phyloP scores from a whole-genome alignment of 2,113 vertebrate species.

The Peromyscus leucopus region DNA sequence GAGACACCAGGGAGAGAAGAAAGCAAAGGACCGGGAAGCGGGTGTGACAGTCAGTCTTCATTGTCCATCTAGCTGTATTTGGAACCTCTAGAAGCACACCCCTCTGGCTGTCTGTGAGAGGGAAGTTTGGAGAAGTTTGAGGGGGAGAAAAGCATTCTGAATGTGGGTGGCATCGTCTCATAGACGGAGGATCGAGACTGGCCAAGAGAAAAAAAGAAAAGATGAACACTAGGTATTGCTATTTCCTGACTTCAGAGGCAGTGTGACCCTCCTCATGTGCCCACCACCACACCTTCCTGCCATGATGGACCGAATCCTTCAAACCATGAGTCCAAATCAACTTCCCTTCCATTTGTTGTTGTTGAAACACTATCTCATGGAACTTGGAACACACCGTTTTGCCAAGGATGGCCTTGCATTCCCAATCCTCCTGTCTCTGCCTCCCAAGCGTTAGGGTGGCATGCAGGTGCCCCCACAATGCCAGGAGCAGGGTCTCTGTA shows the following conservation, averaged over 20 bases:
- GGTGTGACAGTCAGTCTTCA: background rate
- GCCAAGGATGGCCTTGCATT: background rate
- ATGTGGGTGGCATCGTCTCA: background rate
- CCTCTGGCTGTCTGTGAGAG: background rate
- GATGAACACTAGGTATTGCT: background rate
- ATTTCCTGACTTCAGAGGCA: background rate
- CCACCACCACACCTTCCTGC: background rate
- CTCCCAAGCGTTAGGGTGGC: background rate
- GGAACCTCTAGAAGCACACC: background rate
- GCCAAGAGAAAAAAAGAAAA: background rate
- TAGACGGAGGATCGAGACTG: background rate
- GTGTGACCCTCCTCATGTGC: background rate
- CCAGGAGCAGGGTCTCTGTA: background rate
- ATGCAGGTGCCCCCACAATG: background rate
- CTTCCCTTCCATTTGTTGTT: background rate
- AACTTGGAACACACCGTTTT: background rate
- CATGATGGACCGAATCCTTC: background rate
- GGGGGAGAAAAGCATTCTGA: background rate
- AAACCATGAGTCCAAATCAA: background rate
- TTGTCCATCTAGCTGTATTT: background rate
- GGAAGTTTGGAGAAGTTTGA: background rate
- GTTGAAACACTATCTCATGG: background rate
- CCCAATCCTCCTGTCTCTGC: background rate
- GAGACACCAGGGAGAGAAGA: background rate
- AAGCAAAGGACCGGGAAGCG: background rate